Evolutionary conservation across 2,797 vertebrate genomes (phyloP), one percentile per base, ranked within the genome.

Genomic region (Semotilus atromaculatus): DNA sequence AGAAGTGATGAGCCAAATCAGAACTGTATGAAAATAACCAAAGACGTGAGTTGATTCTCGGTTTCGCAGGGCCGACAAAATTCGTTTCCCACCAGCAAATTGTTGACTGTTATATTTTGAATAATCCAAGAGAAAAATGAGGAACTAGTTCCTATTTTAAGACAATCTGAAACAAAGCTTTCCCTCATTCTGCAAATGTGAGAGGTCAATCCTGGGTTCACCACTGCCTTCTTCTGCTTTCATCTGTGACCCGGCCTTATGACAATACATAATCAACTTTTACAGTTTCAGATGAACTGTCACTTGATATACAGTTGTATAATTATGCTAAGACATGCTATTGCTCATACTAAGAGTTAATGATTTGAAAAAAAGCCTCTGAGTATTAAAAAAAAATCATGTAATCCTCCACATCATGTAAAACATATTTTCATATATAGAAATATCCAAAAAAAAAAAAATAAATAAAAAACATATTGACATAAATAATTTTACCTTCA

Each of bases 131-230:
- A 68, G 45, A 60, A 66, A 78, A 85, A 86, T 66, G 58, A 87
- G 86, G 88, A 89, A 89, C 45, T 77, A 58, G 71, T 23, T 70
- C 34, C 23, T 40, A 45, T 64, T 62, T 58, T 86, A 68, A 86
- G 86, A 77, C 83, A 86, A 83, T 80, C 79, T 80, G 88, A 89
- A 84, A 89, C 83, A 85, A 75, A 70, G 81, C 26, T 71, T 76
- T 85, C 79, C 55, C 60, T 77, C 58, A 38, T 58, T 66, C 73
- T 58, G 73, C 31, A 31, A 45, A 79, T 82, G 84, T 73, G 62
- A 86, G 80, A 86, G 84, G 79, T 86, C 84, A 86, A 48, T 19
- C 38, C 14, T 13, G 66, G 38, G 75, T 79, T 79, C 53, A 84
- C 16, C 19, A 18, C 60, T 3, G 8, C 5, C 23, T 67, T 14